Conservation (phyloP, 1,140 invertebrate genomes). For the Melanaphis sacchari region DNA sequence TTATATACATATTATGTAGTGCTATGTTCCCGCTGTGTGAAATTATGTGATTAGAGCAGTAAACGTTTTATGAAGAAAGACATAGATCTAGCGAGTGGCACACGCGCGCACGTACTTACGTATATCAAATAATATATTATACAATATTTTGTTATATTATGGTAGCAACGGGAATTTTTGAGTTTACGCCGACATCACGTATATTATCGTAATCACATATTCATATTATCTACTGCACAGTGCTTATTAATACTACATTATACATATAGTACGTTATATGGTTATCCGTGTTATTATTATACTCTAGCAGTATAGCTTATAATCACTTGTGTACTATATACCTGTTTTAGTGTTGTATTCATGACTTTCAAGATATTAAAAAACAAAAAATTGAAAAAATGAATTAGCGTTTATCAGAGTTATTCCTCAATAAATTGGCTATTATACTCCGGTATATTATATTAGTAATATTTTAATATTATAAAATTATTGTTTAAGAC, state of each 20-base stretch:
- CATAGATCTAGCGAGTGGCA: not conserved
- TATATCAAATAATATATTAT: not conserved
- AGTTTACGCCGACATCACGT: not conserved
- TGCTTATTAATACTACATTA: not conserved
- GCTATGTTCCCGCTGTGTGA: conserved; percentile 41
- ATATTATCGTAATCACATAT: not conserved
- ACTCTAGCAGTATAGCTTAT: not conserved
- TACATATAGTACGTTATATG: not conserved
- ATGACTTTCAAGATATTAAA: not conserved
- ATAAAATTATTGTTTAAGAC: not conserved
- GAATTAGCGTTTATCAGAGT: not conserved
- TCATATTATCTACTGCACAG: not conserved
- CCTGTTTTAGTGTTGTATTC: not conserved
- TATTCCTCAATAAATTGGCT: not conserved
- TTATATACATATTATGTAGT: not conserved
- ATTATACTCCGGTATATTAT: not conserved
- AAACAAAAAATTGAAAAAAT: not conserved
- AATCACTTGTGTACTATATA: not conserved
- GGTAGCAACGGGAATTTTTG: not conserved
- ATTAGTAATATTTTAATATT: too few species aligned
- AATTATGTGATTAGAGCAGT: conserved; percentile 52
- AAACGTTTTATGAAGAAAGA: conserved; percentile 41
- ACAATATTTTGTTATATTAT: not conserved
- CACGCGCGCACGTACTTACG: not conserved
- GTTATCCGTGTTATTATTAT: not conserved